These are phyloP conservation scores for Aradus depressus DNA, from an alignment of 2,888 invertebrate genomes.

Conservation along the genomic window DNA sequence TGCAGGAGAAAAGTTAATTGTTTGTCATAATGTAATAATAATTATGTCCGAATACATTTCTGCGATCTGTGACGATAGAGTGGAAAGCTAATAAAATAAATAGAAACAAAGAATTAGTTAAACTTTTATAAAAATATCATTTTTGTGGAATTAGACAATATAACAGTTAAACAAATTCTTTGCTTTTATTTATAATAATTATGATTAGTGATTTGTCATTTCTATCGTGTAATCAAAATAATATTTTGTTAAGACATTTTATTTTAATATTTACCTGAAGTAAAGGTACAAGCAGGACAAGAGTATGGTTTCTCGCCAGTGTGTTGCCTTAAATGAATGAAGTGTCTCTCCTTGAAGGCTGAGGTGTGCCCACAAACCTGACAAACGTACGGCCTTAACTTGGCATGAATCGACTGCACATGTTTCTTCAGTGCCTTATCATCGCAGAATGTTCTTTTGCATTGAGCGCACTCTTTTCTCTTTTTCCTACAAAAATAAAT, in stretches of 20 bases:
- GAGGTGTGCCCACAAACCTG: slow-evolving; percentile 55
- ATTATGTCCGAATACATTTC: no score
- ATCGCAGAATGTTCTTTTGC: slow-evolving; percentile 47
- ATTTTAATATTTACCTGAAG: slow-evolving; percentile 40
- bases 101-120: background rate
- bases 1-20: no score
- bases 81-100: background rate
- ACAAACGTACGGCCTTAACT: slow-evolving; percentile 54
- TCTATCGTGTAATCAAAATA: background rate
- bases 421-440: slow-evolving; percentile 45
- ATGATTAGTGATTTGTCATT: background rate
- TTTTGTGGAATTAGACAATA: background rate
- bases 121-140: background rate
- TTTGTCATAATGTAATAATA: no score
- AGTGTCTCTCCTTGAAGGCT: slow-evolving; percentile 51
- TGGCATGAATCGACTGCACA: slow-evolving; percentile 52
- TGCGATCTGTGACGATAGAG: no score
- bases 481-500: slow-evolving; percentile 37
- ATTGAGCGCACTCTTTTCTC: slow-evolving; percentile 44
- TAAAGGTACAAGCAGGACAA: slow-evolving; percentile 47
- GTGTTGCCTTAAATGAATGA: slow-evolving; percentile 56
- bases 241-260: background rate
- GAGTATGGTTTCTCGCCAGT: slow-evolving; percentile 66
- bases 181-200: background rate
- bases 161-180: background rate